Base-by-base conservation (phyloP, 2,888 invertebrate genomes). In the Cheilosia impressa region DNA sequence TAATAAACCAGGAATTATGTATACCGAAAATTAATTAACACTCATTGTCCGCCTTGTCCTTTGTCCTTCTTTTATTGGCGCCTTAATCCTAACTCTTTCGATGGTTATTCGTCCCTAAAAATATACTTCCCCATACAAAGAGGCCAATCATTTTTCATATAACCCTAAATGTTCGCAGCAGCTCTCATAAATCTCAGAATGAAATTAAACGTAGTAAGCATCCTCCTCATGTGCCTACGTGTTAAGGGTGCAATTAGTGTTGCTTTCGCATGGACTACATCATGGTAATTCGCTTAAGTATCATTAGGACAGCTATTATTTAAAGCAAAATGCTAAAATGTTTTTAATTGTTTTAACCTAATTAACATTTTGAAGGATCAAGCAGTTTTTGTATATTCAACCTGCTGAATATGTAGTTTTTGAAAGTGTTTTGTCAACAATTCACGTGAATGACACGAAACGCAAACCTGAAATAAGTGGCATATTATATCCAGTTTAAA, bases 241-340 rank as follows among this genome's bases (percentile, higher is more conserved):
- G 68, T 31, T 41, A 69, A 55, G 57, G 43, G 41, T 47, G 68
- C 68, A 84, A 75, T 80, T 80, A 80, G 55, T 71, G 75, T 55
- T 80, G 62, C 34, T 78, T 78, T 83, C 55, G 52, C 19, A 47
- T 63, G 19, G 69, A 71, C 58, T 75, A 84, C 38, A 13, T 38
- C 38, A 38, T 65, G 80, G 45, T 76, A 71, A 80, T 80, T 24
- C 53, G 24, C 71, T 84, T 19, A 80, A 80, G 75, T 45, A 38
- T 75, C 75, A 76, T 79, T 69, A 34, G n/a, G 60, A 27, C 17
- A 22, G 77, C 62, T 47, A 55, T 78, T 78, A 57, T 68, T 78
- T 47, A 71, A 77, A 72, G 45, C n/a, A 47, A 71, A 53, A 73
- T 62, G 78, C 55, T 83, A 31, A 73, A 69, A 63, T 63, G 24